Evolutionary conservation across 2,113 vertebrate species (phyloP).

Genomic region (Myotis davidii): DNA sequence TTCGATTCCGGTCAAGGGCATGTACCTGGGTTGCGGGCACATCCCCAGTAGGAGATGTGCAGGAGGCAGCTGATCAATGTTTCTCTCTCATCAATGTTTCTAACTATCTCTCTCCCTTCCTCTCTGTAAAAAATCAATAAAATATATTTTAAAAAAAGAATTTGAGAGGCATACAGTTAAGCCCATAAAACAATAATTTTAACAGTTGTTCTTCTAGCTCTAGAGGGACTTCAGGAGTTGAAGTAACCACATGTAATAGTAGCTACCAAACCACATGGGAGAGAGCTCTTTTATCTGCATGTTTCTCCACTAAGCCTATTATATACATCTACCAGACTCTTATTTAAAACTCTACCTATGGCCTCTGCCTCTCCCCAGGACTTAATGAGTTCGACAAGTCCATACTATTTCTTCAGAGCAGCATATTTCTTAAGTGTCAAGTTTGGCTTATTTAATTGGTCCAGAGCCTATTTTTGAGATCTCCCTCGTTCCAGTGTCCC

Average conservation of each 20-base stretch:
- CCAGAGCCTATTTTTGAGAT: neutral
- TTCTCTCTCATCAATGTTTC: too few relatives aligned
- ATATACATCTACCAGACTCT: neutral
- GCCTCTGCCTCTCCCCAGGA: neutral
- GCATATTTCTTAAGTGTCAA: neutral
- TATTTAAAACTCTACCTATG: neutral
- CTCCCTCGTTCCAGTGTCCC: neutral
- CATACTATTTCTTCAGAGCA: neutral
- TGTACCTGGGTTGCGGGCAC: too few relatives aligned
- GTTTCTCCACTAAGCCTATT: neutral
- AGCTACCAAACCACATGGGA: neutral
- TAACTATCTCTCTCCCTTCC: too few relatives aligned
- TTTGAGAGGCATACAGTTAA: neutral
- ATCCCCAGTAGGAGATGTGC: too few relatives aligned
- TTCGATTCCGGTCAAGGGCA: too few relatives aligned
- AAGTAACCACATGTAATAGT: neutral
- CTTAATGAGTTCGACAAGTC: neutral
- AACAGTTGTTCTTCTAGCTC: neutral
- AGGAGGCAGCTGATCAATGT: too few relatives aligned
- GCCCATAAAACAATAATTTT: neutral
- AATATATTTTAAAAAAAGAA: too few relatives aligned
- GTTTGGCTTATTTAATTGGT: neutral
- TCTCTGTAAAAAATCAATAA: too few relatives aligned
- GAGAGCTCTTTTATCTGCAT: neutral
- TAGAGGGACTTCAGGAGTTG: neutral